phyloP scores from a whole-genome alignment of 2,888 invertebrate species.

The Phyto melanocephala region DNA sequence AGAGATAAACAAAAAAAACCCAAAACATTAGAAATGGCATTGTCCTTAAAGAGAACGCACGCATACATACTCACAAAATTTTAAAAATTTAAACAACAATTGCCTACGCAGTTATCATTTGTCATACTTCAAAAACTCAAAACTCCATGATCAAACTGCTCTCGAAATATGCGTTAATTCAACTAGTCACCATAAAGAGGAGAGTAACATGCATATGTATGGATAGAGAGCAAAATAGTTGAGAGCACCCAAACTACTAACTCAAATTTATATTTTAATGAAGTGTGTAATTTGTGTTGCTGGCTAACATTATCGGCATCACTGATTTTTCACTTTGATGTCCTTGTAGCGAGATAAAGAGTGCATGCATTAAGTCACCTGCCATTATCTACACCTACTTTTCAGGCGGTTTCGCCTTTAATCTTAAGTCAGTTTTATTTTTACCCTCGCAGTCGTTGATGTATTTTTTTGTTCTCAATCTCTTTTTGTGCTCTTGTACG shows the following conservation, averaged over 20 bases:
- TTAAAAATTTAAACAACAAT: not conserved
- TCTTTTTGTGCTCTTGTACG: not conserved
- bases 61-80: not conserved
- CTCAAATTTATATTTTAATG: constrained; percentile 44
- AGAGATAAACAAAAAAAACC: not conserved
- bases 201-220: not conserved
- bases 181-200: not conserved
- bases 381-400: constrained; percentile 55
- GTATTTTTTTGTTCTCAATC: not conserved
- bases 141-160: constrained; percentile 36
- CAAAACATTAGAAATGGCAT: not conserved
- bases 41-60: not conserved
- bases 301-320: constrained; percentile 42
- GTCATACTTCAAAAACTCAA: constrained; percentile 39
- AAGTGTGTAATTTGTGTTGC: constrained; percentile 58
- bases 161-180: constrained; percentile 25
- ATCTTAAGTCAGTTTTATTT: constrained; percentile 38
- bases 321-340: constrained; percentile 41
- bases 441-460: not conserved
- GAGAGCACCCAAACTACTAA: not conserved
- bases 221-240: not conserved
- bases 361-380: constrained; percentile 50
- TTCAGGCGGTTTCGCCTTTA: constrained; percentile 50
- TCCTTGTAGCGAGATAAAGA: constrained; percentile 24
- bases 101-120: constrained; percentile 24